phyloP scores from a whole-genome alignment of 2,888 invertebrate species.

The Harmothoe impar region DNA sequence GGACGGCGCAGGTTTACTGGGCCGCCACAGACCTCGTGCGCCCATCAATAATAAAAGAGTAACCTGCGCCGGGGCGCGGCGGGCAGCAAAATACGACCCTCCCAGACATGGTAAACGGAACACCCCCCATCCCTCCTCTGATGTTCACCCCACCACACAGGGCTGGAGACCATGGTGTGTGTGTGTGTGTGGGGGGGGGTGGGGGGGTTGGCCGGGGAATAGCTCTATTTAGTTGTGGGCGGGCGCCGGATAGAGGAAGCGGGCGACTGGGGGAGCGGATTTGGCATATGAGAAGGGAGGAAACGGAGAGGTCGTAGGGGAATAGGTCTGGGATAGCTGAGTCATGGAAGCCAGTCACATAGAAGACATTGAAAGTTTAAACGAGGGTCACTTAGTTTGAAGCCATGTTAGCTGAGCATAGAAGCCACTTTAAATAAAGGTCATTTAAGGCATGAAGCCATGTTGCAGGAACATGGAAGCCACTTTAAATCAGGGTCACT shows the following conservation, averaged over 20 bases:
- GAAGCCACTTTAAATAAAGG: too few relatives aligned
- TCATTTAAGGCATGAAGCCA: background rate
- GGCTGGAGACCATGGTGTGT: background rate
- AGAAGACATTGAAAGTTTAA: conserved; percentile 3
- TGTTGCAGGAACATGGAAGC: background rate
- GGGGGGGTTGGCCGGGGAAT: background rate
- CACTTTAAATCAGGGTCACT: background rate
- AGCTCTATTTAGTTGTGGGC: background rate
- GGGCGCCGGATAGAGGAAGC: too few relatives aligned
- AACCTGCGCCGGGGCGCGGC: background rate
- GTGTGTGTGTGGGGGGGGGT: background rate
- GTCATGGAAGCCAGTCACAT: background rate
- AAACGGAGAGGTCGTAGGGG: background rate
- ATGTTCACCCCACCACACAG: background rate
- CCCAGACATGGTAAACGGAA: background rate
- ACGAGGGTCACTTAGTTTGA: too few relatives aligned
- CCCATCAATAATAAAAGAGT: conserved; percentile 29
- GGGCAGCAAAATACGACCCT: background rate
- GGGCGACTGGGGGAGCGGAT: too few relatives aligned
- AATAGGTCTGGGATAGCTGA: background rate
- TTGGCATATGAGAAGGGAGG: too few relatives aligned
- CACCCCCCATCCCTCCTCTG: background rate
- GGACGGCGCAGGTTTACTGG: background rate
- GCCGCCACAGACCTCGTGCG: background rate
- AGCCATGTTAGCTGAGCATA: too few relatives aligned